These are phyloP conservation scores for Drosophila bunnanda DNA, from an alignment of 2,888 invertebrate species.

Conservation along the genomic window DNA sequence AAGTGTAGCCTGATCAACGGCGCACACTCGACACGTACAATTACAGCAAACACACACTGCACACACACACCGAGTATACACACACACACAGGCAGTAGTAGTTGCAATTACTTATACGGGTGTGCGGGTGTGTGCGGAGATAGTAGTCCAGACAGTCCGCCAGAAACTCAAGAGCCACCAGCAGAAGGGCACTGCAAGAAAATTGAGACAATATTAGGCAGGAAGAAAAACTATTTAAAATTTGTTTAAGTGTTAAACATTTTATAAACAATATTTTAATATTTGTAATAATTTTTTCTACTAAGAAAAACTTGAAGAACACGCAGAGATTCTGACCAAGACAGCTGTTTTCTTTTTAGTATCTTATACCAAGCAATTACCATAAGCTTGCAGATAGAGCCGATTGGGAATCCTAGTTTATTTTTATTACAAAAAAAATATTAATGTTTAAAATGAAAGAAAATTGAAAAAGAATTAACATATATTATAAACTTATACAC, in stretches of 20 bases:
- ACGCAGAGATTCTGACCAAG: background rate
- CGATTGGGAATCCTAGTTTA: too few species aligned
- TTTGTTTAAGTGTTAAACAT: too few species aligned
- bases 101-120: conserved; percentile 47
- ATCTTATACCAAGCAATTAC: too few species aligned
- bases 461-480: background rate
- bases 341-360: background rate
- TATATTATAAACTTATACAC: too few species aligned
- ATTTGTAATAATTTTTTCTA: background rate
- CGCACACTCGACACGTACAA: conserved; percentile 76
- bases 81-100: conserved; percentile 19
- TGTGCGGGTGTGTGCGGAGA: conserved; percentile 41
- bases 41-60: conserved; percentile 51
- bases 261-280: background rate
- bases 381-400: too few species aligned
- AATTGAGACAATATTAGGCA: background rate
- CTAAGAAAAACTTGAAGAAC: too few species aligned
- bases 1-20: conserved; percentile 69
- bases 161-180: conserved; percentile 41
- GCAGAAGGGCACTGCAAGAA: conserved; percentile 16
- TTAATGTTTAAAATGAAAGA: background rate
- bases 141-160: conserved; percentile 41
- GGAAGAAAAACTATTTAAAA: background rate
- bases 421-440: too few species aligned
- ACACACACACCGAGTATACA: conserved; percentile 19